Base-by-base conservation (phyloP, 2,888 invertebrate genomes). In the Myopa tessellatipennis region DNA sequence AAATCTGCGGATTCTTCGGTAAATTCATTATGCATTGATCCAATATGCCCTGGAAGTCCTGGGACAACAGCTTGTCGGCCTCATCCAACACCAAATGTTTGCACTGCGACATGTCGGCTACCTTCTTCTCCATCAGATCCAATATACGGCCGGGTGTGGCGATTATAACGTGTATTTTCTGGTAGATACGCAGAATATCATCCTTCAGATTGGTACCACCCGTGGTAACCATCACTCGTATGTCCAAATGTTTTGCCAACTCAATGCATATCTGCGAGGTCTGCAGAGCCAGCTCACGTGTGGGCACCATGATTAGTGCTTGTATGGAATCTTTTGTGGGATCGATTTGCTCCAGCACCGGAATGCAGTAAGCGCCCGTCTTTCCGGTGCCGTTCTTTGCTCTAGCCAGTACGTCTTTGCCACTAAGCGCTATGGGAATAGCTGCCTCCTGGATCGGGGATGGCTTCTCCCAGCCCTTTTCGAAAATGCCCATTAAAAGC, bases 181-280 rank as follows among this genome's bases (percentile, higher is more conserved):
- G 98, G 91, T 98, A 98, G 89, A 99, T 96, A 91, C 99, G 95
- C 95, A 99, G 97, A 89, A 99, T 99, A 90, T 99, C 99, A 91
- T 99, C 99, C 89, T 98, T 95, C 86, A 96, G 92, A 91, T 95
- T 95, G 84, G 99, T 99, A 85, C 99, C 99, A 88, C 99, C 99
- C 83, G 99, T 99, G 85, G 99, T 99, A 81, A 99, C 99, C 99
- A 99, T 99, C 83, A 98, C 97, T 90, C 98, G 96, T 86, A 98
- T 94, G 88, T 96, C 95, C 91, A 98, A 93, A 90, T 99, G 98
- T 90, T 99, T 99, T 82, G 98, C 96, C 87, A 99, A 92, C 90
- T 99, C 99, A 90, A 98, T 98, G 91, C 99, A 98, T 89, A 99
- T 99, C 92, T 99, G 99, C 91, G 98, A 98, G 88, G 99, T 99